Conservation (phyloP, 2,888 invertebrate species). For the Mesodorylaimus sp. region DNA sequence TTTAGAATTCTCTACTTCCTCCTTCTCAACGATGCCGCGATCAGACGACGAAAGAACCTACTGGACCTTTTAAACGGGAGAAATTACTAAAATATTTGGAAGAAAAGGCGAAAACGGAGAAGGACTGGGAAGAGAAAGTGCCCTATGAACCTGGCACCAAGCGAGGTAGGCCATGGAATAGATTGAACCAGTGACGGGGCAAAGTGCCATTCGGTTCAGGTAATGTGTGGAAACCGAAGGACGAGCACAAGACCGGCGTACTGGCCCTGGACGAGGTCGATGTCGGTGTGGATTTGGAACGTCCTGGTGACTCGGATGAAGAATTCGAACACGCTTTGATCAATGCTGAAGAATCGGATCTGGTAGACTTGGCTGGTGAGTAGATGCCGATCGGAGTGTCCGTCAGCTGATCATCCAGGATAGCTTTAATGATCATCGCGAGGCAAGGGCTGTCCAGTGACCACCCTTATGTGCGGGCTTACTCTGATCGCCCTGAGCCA, state of each 20-base stretch:
- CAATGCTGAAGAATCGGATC: slow-evolving; percentile 75
- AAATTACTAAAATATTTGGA: slow-evolving; percentile 87
- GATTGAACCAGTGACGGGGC: no score
- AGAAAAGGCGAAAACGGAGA: slow-evolving; percentile 91
- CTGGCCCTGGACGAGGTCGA: slow-evolving; percentile 12
- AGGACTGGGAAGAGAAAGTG: slow-evolving; percentile 85
- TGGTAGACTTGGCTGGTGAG: slow-evolving; percentile 83
- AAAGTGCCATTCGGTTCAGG: slow-evolving; percentile 21
- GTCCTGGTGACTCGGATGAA: no score
- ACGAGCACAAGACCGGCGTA: no score
- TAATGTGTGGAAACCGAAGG: slow-evolving; percentile 34
- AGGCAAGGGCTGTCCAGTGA: no score
- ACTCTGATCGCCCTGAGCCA: no score
- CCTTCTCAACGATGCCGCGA: slow-evolving; percentile 86
- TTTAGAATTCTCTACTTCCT: slow-evolving; percentile 85
- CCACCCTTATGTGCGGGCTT: no score
- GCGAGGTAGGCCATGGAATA: slow-evolving; percentile 59
- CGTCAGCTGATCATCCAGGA: no score
- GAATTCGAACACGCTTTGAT: slow-evolving; percentile 78
- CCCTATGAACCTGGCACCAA: slow-evolving; percentile 75
- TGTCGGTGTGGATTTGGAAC: slow-evolving; percentile 27
- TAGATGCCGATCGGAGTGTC: no score
- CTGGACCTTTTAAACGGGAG: slow-evolving; percentile 84
- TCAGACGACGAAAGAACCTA: slow-evolving; percentile 80
- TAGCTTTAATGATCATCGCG: no score